Evolutionary conservation across 2,888 invertebrate genomes (phyloP).

Genomic region (Melanostoma mellinum): DNA sequence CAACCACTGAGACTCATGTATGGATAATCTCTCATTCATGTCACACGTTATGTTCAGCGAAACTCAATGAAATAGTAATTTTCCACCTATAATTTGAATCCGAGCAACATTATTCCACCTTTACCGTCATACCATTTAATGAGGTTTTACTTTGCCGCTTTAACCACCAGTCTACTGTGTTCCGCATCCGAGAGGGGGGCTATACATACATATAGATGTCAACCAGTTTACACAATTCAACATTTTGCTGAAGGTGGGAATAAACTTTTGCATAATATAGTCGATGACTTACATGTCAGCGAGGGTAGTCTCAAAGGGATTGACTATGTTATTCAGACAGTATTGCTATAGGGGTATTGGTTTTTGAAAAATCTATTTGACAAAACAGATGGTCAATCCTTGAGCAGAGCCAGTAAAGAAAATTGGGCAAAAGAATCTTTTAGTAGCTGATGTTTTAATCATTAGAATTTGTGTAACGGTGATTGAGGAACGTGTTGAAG

Average conservation of each 20-base stretch:
- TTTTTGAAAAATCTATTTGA: too few relatives aligned
- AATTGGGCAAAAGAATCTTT: too few relatives aligned
- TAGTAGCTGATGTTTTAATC: too few relatives aligned
- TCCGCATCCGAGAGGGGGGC: too few relatives aligned
- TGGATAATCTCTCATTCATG: constrained; percentile 64
- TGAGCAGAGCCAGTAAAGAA: too few relatives aligned
- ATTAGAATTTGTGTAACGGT: too few relatives aligned
- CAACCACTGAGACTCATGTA: constrained; percentile 7
- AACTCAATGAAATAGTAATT: constrained; percentile 72
- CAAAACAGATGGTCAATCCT: too few relatives aligned
- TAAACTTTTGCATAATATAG: constrained; percentile 57
- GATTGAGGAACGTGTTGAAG: too few relatives aligned
- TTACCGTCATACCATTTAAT: neutral
- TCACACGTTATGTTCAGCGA: constrained; percentile 65
- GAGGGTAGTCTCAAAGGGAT: constrained; percentile 54
- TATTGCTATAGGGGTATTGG: neutral
- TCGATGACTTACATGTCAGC: constrained; percentile 62
- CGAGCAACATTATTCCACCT: constrained; percentile 36
- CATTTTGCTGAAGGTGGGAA: constrained; percentile 15
- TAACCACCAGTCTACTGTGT: neutral
- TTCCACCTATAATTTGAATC: constrained; percentile 65
- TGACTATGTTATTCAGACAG: neutral
- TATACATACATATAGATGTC: neutral
- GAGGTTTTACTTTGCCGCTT: constrained; percentile 13
- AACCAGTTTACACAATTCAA: constrained; percentile 18